A percentile compares a stretch with the other conserved stretches of the same genome.
Conservation (phyloP, 1,140 invertebrate genomes). For the Drosophila pachea region DNA sequence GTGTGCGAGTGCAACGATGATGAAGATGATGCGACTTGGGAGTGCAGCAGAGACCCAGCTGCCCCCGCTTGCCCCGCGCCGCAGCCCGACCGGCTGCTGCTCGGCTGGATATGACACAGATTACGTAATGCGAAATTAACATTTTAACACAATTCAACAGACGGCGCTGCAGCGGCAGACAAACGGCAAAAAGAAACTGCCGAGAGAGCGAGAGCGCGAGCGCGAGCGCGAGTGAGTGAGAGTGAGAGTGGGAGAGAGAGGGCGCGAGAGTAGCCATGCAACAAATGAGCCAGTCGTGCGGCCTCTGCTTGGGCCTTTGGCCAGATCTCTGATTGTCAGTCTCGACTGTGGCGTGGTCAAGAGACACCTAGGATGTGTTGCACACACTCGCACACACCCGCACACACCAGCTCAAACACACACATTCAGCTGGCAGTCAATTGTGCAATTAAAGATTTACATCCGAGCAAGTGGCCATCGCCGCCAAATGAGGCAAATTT, state of each 20-base stretch:
- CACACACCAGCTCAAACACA: constrained; percentile 19
- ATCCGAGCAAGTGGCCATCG: constrained; percentile 63
- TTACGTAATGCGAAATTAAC: constrained; percentile 75
- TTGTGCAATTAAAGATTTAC: constrained; percentile 71
- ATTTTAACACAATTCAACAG: constrained; percentile 76
- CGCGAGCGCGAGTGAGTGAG: constrained; percentile 1
- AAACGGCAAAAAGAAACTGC: constrained; percentile 22
- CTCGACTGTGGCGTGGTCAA: constrained; percentile 50
- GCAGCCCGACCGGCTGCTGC: constrained; percentile 11
- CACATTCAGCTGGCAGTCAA: constrained; percentile 58
- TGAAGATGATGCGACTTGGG: constrained; percentile 54
- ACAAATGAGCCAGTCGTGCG: constrained; percentile 52
- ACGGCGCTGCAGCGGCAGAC: constrained; percentile 44
- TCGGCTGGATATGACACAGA: constrained; percentile 72
- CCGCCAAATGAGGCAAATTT: constrained; percentile 68
- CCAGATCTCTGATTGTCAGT: constrained; percentile 54
- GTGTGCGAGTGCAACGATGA: constrained; percentile 44
- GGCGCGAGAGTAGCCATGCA: constrained; percentile 12
- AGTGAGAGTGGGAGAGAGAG: not conserved
- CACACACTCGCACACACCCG: constrained; percentile 4
- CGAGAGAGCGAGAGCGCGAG: constrained; percentile 11
- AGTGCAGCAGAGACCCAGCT: constrained; percentile 33
- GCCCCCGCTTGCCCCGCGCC: not conserved
- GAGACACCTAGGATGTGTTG: constrained; percentile 28
- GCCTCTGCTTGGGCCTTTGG: constrained; percentile 29